Evolutionary conservation across 2,113 vertebrate genomes (phyloP).

Genomic region (Nibea coibor): DNA sequence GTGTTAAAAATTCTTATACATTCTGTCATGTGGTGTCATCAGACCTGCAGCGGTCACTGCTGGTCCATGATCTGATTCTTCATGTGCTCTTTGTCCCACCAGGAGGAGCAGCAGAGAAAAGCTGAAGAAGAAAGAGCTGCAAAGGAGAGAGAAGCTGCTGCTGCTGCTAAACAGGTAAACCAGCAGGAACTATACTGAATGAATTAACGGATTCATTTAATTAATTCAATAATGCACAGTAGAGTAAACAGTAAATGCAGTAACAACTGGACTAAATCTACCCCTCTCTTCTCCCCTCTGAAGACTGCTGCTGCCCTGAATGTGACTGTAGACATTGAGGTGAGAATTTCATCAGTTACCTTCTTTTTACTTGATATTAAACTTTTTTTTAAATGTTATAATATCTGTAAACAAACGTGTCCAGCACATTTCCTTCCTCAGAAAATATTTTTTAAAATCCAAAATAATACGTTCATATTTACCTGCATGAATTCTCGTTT

Average conservation of each 20-base stretch:
- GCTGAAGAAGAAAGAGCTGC: constrained; percentile 76
- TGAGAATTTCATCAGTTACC: constrained; percentile 21
- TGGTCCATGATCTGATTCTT: background rate
- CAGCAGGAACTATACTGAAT: background rate
- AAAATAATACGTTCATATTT: no score
- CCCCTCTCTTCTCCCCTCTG: background rate
- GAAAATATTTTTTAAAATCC: no score
- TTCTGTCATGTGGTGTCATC: no score
- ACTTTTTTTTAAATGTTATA: background rate
- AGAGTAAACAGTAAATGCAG: no score
- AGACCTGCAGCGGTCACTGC: no score
- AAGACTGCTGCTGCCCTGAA: constrained; percentile 60
- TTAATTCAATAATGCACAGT: background rate
- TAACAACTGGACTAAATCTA: background rate
- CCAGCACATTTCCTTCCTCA: no score
- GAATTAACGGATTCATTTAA: background rate
- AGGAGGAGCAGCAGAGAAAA: constrained; percentile 75
- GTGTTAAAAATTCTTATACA: no score
- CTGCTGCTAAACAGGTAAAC: constrained; percentile 65
- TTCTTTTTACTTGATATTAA: no score
- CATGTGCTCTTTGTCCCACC: constrained; percentile 1
- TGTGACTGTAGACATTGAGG: constrained; percentile 72
- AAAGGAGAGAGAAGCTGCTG: constrained; percentile 66
- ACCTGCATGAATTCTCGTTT: no score
- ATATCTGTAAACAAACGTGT: no score